These are phyloP conservation scores for Ridgeia piscesae DNA, from an alignment of 1,140 invertebrate species.

Conservation along the genomic window DNA sequence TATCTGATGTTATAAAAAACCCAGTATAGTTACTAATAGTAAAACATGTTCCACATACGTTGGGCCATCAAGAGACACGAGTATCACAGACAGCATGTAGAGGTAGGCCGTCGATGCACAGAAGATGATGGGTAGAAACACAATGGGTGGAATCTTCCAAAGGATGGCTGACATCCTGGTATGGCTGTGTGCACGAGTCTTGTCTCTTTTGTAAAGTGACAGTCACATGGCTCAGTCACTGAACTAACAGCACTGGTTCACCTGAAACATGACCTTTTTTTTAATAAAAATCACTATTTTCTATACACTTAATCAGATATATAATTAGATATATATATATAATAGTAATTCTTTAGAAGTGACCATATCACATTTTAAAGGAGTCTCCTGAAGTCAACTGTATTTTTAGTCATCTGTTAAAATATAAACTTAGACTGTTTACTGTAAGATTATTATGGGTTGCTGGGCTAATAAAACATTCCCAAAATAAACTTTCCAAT, in stretches of 20 bases:
- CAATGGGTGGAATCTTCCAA: conserved; percentile 39
- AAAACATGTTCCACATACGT: background rate
- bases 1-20: too few species aligned
- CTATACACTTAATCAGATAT: too few species aligned
- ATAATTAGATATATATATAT: too few species aligned
- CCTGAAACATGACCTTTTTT: background rate
- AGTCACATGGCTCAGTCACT: background rate
- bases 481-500: too few species aligned
- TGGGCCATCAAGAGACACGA: conserved; percentile 34
- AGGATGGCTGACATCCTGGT: background rate
- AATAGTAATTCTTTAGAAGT: too few species aligned
- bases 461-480: too few species aligned
- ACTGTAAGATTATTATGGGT: too few species aligned
- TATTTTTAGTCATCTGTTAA: too few species aligned
- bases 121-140: conserved; percentile 49
- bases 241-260: background rate
- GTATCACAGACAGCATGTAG: conserved; percentile 43
- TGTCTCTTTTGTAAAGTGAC: background rate
- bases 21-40: too few species aligned
- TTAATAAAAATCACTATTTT: background rate
- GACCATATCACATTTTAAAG: too few species aligned
- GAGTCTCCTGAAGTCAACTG: too few species aligned
- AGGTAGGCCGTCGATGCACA: conserved; percentile 34
- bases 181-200: background rate
- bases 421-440: too few species aligned